Evolutionary conservation across 2,797 vertebrate species (phyloP).

Genomic region (Notamacropus eugenii): DNA sequence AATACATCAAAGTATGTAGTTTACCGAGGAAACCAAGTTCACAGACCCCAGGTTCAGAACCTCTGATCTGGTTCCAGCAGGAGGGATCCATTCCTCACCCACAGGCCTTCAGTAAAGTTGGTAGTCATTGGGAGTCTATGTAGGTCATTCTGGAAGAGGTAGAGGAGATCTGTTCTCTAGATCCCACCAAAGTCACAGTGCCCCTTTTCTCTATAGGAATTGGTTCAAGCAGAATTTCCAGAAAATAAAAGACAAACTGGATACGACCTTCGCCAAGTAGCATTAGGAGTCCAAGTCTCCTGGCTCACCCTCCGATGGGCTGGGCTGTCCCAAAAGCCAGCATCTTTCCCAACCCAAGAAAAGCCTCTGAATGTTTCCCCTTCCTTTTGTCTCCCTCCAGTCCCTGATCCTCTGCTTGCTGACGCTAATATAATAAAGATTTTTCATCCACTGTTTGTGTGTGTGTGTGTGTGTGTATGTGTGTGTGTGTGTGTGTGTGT

Average conservation of each 20-base stretch:
- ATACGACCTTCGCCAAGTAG: neutral
- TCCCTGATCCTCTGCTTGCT: neutral
- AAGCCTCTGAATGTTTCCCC: neutral
- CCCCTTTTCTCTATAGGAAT: conserved; percentile 38
- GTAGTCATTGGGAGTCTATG: neutral
- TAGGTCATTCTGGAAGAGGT: neutral
- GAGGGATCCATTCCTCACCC: neutral
- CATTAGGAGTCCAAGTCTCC: fast-evolving
- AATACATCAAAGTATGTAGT: too few species aligned
- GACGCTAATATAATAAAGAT: conserved; percentile 65
- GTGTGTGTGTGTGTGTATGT: too few species aligned
- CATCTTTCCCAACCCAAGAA: neutral
- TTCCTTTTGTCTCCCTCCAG: neutral
- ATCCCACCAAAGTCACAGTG: neutral
- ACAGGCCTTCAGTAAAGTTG: neutral
- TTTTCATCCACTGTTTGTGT: neutral
- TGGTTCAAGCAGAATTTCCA: conserved; percentile 49
- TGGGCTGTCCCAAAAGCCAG: neutral
- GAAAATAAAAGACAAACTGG: conserved; percentile 43
- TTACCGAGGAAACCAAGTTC: too few species aligned
- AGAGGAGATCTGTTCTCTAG: neutral
- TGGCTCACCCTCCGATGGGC: neutral
- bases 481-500: neutral
- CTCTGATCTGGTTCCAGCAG: too few species aligned
- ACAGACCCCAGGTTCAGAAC: too few species aligned